Conservation (phyloP, 2,113 vertebrate species). For the Gymnobelideus leadbeateri region DNA sequence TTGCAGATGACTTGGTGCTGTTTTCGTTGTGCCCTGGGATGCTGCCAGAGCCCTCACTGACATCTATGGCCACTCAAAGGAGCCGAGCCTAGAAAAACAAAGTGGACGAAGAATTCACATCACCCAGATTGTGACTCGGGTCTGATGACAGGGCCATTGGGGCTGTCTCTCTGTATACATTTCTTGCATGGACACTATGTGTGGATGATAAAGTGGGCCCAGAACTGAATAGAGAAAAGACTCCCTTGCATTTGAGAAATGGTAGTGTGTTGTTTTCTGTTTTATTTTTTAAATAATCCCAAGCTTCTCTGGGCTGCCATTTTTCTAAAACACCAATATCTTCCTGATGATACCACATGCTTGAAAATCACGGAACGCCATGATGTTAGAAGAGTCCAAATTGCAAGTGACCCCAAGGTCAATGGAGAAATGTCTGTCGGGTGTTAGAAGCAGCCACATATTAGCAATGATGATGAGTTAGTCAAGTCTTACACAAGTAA, state of each 20-base stretch:
- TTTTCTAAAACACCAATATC: not conserved
- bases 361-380: not conserved
- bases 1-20: not conserved
- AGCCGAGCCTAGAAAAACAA: not conserved
- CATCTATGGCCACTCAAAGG: not conserved
- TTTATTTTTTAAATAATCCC: not conserved
- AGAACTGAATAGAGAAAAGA: not conserved
- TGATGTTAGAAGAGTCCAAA: not conserved
- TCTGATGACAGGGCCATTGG: not conserved
- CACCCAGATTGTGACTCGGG: not conserved
- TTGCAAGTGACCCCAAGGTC: not conserved
- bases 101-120: not conserved
- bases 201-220: not conserved
- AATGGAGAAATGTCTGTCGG: not conserved
- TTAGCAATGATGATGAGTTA: constrained; percentile 2
- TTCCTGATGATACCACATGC: not conserved
- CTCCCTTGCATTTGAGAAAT: not conserved
- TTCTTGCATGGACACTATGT: not conserved
- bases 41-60: not conserved
- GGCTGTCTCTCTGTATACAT: not conserved
- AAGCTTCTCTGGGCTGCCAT: not conserved
- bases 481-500: not conserved
- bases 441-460: not conserved
- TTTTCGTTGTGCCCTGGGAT: not conserved
- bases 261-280: not conserved